A percentile compares a stretch with the other conserved stretches of the same genome.
Evolutionary conservation across 2,113 vertebrate species (phyloP).

Genomic region (Passer montanus): DNA sequence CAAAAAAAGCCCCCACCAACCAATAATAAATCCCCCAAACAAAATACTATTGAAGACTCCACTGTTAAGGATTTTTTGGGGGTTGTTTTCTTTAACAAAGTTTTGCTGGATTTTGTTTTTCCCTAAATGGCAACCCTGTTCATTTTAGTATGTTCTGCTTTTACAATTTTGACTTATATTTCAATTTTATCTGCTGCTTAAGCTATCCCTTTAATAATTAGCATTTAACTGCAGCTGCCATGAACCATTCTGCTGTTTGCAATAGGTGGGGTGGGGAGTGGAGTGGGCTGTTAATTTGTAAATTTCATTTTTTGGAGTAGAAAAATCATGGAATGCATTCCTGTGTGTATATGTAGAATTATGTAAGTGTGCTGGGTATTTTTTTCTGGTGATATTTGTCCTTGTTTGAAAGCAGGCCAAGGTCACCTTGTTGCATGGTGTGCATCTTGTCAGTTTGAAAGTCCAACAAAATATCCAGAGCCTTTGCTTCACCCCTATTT

Average conservation of each 20-base stretch:
- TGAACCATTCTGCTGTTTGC: slow-evolving; percentile 1
- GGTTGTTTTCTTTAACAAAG: rapidly evolving
- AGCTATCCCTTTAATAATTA: not conserved
- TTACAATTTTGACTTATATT: not conserved
- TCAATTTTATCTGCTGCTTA: slow-evolving; percentile 20
- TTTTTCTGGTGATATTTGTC: not conserved
- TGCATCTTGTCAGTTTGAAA: not conserved
- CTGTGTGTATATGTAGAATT: not conserved
- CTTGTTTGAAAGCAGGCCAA: not conserved
- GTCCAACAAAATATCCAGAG: not conserved
- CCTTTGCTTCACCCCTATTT: not conserved
- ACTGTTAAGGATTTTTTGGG: not conserved
- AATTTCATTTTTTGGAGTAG: not conserved
- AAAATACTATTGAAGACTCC: not conserved
- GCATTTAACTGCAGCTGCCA: not conserved
- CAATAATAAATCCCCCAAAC: not conserved
- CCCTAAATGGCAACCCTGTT: not conserved
- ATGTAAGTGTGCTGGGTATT: rapidly evolving
- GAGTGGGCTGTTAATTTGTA: not conserved
- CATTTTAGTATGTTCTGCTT: not conserved
- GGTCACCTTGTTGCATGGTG: rapidly evolving
- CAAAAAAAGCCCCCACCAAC: rapidly evolving
- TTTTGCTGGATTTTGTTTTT: no score
- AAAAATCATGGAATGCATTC: not conserved
- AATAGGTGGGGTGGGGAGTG: rapidly evolving